A percentile compares a stretch with the other conserved stretches of the same genome.
Evolutionary conservation across 2,113 vertebrate genomes (phyloP).

Genomic region (Grus americana): DNA sequence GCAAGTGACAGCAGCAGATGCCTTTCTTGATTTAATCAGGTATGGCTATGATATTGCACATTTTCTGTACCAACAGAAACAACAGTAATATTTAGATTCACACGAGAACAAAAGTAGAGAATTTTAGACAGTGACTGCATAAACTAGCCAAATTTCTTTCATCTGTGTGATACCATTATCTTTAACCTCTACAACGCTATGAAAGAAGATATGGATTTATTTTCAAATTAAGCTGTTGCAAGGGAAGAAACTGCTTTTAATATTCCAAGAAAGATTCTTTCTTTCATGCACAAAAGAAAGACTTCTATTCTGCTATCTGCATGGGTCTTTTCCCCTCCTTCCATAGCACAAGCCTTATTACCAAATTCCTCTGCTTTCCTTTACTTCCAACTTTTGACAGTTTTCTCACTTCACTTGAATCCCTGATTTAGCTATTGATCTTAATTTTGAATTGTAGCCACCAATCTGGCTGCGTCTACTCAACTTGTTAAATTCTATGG

Average conservation of each 20-base stretch:
- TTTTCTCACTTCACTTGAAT: not conserved
- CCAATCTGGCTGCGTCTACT: not conserved
- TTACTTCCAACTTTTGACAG: not conserved
- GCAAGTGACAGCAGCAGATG: slow-evolving; percentile 89
- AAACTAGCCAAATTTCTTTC: not conserved
- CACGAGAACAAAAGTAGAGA: not conserved
- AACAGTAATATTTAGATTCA: not conserved
- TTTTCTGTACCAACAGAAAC: not conserved
- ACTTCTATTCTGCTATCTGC: not conserved
- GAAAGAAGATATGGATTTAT: not conserved
- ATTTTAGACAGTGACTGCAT: not conserved
- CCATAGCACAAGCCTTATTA: not conserved
- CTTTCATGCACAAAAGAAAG: not conserved
- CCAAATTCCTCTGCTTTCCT: not conserved
- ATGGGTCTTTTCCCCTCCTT: not conserved
- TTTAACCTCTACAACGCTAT: not conserved
- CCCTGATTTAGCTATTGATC: not conserved
- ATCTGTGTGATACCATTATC: not conserved
- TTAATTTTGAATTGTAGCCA: not conserved
- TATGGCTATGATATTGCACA: slow-evolving; percentile 53
- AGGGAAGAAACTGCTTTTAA: not conserved
- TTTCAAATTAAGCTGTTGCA: not conserved
- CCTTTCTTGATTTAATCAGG: slow-evolving; percentile 97
- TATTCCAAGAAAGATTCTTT: not conserved
- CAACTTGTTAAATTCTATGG: not conserved